Base-by-base conservation (phyloP, 2,797 vertebrate species). In the Squalus acanthias region DNA sequence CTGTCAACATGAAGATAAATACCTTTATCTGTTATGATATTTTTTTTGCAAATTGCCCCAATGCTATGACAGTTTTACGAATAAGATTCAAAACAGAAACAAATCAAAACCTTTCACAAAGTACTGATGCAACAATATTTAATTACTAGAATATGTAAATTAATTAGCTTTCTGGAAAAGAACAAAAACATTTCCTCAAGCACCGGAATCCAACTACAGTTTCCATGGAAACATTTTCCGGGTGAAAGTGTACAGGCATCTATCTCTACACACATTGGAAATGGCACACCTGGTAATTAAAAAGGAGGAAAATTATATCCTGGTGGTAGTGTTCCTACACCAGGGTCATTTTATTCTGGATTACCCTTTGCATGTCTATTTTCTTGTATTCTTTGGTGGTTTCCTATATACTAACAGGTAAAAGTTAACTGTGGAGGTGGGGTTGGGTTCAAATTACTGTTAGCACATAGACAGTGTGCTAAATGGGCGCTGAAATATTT, bases 41-140 rank as follows among this genome's bases (percentile, higher is more conserved):
- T 17, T 46, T 50, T 57, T 53, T 74, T 95, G 0, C 15, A 76
- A 95, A 95, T 74, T 57, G 15, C 2, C 50, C 50, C 15, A 76
- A 76, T 95, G 3, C 46, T 50, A 50, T 95, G 20, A 95, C 46
- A 76, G 60, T 95, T 57, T 76, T 15, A 33, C 60, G 20, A 76
- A 76, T 95, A 60, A 69, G 70, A 95, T 74, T 91, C 12, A 95
- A 72, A 95, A 13, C 65, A 46, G 63, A 69, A 93, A 69, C n/a
- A 69, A 93, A 69, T 69, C 8, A 67, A 93, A 22, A 24, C 91
- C 65, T 93, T 24, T 67, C 65, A 93, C 63, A 93, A 67, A 93
- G 13, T 93, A 46, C 0, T 69, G 65, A 46, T 57, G 63, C 8
- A 93, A 46, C n/a, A 67, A 46, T 10, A 9, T 46, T 93, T 67